Conservation (phyloP, 2,113 vertebrate species). For the Heptranchias perlo region DNA sequence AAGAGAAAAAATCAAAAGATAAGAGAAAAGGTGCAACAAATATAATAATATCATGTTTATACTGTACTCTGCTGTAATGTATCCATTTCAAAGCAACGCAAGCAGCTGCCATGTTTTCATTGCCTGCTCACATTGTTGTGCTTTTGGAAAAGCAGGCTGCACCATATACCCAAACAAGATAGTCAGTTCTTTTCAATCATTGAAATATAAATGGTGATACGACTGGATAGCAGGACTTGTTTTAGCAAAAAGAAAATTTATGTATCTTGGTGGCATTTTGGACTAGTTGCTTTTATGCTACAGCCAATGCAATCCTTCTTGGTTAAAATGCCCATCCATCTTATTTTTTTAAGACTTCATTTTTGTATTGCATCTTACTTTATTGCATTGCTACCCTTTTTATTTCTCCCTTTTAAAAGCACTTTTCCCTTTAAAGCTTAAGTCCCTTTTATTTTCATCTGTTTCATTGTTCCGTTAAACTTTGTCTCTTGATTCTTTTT, state of each 20-base stretch:
- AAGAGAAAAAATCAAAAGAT: neutral
- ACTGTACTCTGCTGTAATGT: neutral
- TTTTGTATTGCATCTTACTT: too few relatives aligned
- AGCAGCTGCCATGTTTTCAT: neutral
- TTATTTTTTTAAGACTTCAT: too few relatives aligned
- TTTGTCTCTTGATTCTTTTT: too few relatives aligned
- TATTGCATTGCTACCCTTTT: too few relatives aligned
- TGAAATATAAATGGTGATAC: neutral
- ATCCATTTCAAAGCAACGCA: neutral
- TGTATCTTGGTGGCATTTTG: too few relatives aligned
- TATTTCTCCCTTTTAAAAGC: too few relatives aligned
- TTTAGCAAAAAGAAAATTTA: neutral
- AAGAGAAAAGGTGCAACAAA: neutral
- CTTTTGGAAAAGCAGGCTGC: neutral
- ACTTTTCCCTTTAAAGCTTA: too few relatives aligned
- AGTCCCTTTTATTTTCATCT: too few relatives aligned
- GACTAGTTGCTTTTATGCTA: too few relatives aligned
- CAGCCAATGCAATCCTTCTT: too few relatives aligned
- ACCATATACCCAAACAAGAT: neutral
- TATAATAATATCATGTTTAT: neutral
- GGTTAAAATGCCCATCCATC: too few relatives aligned
- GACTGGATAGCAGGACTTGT: neutral
- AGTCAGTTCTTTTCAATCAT: neutral
- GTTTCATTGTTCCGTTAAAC: too few relatives aligned
- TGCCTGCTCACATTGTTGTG: neutral